Conservation (phyloP, 2,797 vertebrate genomes). For the Protonibea diacanthus region DNA sequence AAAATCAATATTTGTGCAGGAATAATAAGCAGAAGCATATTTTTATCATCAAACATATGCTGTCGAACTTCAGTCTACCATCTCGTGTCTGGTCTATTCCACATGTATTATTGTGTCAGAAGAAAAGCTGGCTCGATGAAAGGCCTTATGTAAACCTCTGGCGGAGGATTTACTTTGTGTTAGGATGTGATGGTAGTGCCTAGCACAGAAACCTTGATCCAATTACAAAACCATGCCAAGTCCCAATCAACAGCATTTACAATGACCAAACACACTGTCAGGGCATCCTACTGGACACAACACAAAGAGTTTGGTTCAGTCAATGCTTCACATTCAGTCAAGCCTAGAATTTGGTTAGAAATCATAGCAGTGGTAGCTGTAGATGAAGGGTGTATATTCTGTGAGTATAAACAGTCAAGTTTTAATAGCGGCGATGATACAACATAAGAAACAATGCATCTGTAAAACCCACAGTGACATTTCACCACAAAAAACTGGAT, state of each 20-base stretch:
- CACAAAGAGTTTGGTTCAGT: not conserved
- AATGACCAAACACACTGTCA: conserved; percentile 13
- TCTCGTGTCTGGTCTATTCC: conserved; percentile 19
- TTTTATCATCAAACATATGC: conserved; percentile 24
- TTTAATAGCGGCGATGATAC: not conserved
- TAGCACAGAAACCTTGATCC: conserved; percentile 47
- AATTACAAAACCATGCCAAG: conserved; percentile 41
- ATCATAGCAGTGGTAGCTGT: not conserved
- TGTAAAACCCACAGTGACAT: not conserved
- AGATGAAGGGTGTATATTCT: not conserved
- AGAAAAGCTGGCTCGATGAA: conserved; percentile 24
- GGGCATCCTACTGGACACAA: conserved; percentile 18
- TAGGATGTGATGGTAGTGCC: conserved; percentile 14
- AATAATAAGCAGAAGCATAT: conserved; percentile 3
- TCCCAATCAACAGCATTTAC: conserved; percentile 34
- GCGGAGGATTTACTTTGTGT: conserved; percentile 11
- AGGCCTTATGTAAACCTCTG: conserved; percentile 32
- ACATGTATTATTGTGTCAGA: conserved; percentile 24
- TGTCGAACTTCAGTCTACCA: conserved; percentile 12
- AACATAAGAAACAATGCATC: not conserved
- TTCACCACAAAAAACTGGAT: not conserved
- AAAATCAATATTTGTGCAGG: not conserved
- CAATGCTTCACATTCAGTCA: conserved; percentile 1
- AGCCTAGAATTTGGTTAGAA: conserved; percentile 5
- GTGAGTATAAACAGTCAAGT: not conserved